Base-by-base conservation (phyloP, 1,140 invertebrate genomes). In the Chironomus striatipennis region DNA sequence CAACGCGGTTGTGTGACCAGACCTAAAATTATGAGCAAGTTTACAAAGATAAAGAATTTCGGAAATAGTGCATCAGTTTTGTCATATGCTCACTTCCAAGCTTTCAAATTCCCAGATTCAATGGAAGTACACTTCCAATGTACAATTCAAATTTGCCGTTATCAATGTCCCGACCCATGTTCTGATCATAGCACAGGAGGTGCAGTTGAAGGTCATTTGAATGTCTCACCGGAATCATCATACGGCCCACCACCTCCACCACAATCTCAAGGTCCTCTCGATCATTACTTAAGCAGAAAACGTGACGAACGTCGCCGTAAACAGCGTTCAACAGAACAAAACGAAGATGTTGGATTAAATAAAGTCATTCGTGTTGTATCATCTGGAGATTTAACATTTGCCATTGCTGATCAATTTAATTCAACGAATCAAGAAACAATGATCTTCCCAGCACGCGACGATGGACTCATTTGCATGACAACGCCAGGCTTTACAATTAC, bases 81-180 rank as follows among this genome's bases (percentile, higher is more conserved):
- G 3, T 95, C 93, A 0, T 97, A 96, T 78, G 94, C 95, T 0
- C 93, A 96, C 80, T 96, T 97, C 88, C 93, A 94, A 84, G 95
- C 95, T 0, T 97, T 97, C 84, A 97, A 97, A 80, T 97, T 97
- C 85, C 95, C 95, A 0, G 95, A 97, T 79, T 95, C 93, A 0
- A 97, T 97, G 94, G 94, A 97, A 81, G 94, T 97, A 0, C 95
- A 97, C 80, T 97, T 97, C 86, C 94, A 97, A 81, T 97, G 95
- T 83, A 96, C 94, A 15, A 97, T 97, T 77, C 95, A 97, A 81
- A 96, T 97, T 77, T 97, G 95, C 78, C 87, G 94, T 75, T 94
- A 95, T 79, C 92, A 95, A 79, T 96, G 94, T 79, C 94, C 95
- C 0, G 94, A 95, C 77, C 95, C 95, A 77, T 95, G 93, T 79